phyloP scores from a whole-genome alignment of 2,888 invertebrate genomes.

The Trichogramma dendrolimi region DNA sequence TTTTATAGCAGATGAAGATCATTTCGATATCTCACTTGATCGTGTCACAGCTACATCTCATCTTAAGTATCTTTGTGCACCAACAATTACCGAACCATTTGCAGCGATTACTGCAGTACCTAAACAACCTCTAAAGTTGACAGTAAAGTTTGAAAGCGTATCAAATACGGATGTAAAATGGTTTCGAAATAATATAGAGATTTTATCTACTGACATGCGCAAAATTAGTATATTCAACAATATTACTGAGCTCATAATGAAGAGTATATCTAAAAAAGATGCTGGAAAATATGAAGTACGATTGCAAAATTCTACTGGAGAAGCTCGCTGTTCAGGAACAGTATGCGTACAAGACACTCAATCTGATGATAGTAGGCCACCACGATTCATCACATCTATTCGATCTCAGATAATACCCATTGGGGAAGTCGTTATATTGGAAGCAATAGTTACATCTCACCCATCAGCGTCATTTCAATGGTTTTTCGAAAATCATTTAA shows the following conservation, averaged over 20 bases:
- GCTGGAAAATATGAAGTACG: slow-evolving; percentile 85
- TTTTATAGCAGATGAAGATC: too few species aligned
- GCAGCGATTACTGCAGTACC: slow-evolving; percentile 70
- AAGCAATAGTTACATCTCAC: slow-evolving; percentile 70
- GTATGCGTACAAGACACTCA: slow-evolving; percentile 68
- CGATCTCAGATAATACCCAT: slow-evolving; percentile 66
- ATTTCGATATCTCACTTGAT: too few species aligned
- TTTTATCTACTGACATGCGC: slow-evolving; percentile 63
- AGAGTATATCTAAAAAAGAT: slow-evolving; percentile 68
- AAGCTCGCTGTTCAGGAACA: slow-evolving; percentile 76
- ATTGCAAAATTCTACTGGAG: slow-evolving; percentile 72
- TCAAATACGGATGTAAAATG: slow-evolving; percentile 75
- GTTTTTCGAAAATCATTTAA: slow-evolving; percentile 72
- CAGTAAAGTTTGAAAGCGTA: slow-evolving; percentile 68
- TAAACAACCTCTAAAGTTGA: slow-evolving; percentile 65
- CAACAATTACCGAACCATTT: slow-evolving; percentile 74
- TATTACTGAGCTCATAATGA: slow-evolving; percentile 63
- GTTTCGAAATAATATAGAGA: slow-evolving; percentile 77
- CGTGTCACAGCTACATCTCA: too few species aligned
- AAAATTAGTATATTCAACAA: slow-evolving; percentile 60
- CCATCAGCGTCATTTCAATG: slow-evolving; percentile 83
- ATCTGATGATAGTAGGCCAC: slow-evolving; percentile 64
- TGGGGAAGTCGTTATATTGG: slow-evolving; percentile 75
- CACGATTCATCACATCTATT: slow-evolving; percentile 69
- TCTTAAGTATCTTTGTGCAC: slow-evolving; percentile 55